Conservation (phyloP, 2,113 vertebrate genomes). For the Fregetta grallaria region DNA sequence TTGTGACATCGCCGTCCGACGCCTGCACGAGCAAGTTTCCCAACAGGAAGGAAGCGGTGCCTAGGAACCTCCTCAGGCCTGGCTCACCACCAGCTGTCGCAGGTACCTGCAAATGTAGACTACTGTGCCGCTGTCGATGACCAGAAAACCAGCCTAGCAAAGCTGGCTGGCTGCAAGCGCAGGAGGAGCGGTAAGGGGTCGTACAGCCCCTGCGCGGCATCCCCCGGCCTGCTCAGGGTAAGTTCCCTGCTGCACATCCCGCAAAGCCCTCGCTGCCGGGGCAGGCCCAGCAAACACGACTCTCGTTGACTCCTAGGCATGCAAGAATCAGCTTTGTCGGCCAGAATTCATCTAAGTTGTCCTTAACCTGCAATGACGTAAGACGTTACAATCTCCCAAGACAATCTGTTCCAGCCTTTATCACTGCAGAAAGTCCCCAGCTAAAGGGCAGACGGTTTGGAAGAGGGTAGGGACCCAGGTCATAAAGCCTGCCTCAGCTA, state of each 20-base stretch:
- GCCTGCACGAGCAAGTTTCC: background rate
- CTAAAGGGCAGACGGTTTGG: background rate
- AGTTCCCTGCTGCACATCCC: background rate
- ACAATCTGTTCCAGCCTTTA: background rate
- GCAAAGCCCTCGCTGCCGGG: background rate
- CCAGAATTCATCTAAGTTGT: background rate
- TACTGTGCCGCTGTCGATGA: fast-evolving
- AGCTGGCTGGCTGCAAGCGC: background rate
- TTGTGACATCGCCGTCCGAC: fast-evolving
- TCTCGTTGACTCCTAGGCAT: background rate
- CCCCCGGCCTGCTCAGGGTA: fast-evolving
- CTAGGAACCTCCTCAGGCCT: background rate
- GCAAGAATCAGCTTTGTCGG: fast-evolving
- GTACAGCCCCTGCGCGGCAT: fast-evolving
- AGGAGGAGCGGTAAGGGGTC: background rate
- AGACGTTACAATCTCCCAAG: background rate
- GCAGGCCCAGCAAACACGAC: background rate
- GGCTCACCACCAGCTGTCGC: background rate
- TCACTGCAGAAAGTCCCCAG: background rate
- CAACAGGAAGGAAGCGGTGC: background rate
- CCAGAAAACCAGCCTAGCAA: background rate
- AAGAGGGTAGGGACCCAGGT: background rate
- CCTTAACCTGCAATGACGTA: background rate
- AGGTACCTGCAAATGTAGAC: background rate
- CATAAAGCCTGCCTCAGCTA: no score